phyloP scores from a whole-genome alignment of 2,113 vertebrate species.

The Notarius quadriscutis region DNA sequence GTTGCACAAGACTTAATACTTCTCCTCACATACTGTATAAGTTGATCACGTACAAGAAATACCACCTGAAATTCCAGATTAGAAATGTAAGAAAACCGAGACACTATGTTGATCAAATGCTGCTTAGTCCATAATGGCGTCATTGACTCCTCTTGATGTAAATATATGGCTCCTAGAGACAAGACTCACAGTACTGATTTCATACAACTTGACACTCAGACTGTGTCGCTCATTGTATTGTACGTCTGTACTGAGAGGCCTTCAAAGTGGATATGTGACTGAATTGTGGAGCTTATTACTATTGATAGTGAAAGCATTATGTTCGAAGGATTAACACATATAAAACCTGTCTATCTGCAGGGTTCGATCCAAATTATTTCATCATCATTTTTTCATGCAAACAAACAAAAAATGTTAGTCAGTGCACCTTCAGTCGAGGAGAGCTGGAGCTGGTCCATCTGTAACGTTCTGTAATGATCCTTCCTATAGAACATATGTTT shows the following conservation, averaged over 20 bases:
- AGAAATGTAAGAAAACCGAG: not conserved
- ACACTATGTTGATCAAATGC: not conserved
- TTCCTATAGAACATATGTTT: not conserved
- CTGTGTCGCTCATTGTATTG: not conserved
- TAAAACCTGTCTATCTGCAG: not conserved
- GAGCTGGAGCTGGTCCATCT: not conserved
- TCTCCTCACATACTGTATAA: not conserved
- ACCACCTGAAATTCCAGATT: not conserved
- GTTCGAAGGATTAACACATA: not conserved
- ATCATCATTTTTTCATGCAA: not conserved
- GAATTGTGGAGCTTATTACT: not conserved
- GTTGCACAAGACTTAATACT: not conserved
- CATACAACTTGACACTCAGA: not conserved
- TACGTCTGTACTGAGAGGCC: not conserved
- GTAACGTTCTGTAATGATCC: not conserved
- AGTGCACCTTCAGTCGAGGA: not conserved
- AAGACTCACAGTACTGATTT: not conserved
- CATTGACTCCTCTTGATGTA: not conserved
- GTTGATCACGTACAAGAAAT: not conserved
- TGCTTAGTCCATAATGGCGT: not conserved
- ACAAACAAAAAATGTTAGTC: not conserved
- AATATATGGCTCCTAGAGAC: not conserved
- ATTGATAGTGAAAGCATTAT: not conserved
- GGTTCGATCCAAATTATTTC: not conserved
- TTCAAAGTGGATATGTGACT: not conserved